Base-by-base conservation (phyloP, 2,888 invertebrate species). In the Gryllus longicercus region DNA sequence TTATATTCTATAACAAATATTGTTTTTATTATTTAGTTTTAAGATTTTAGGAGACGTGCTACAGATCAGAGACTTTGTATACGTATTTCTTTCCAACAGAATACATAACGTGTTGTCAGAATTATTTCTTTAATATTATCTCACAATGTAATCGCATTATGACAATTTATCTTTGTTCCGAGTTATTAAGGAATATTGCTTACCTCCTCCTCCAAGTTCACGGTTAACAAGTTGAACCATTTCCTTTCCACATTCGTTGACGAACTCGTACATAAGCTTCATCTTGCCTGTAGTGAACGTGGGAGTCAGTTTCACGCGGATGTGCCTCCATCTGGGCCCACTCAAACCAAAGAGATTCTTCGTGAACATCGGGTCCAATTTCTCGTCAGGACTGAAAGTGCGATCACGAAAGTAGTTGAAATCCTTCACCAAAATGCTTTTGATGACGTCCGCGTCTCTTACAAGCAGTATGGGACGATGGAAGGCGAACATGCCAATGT, bases 251-350 rank as follows among this genome's bases (percentile, higher is more conserved):
- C 81, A 81, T 2, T 79, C 74, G 50, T 81, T 38, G 11, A 81
- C 79, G 77, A 81, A n/a, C 14, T 49, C 25, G 77, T 75, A 81
- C 81, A 81, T 81, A 1, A 74, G 76, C 79, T 77, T 81, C 81
- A 81, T 81, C 77, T 81, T 81, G 1, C 81, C 81, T 0, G 81
- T 79, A 10, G 80, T 80, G 50, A 80, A 80, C 8, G 76, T 76
- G 0, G 80, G 79, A 1, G 80, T 74, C 50, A 81, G 21, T 12
- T 79, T 79, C 8, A 75, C 74, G 18, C 81, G 74, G 1, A 81
- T 16, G 74, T 79, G 79, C 18, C 74, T 77, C 81, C 81, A 79
- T 18, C 77, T 74, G 12, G 75, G 12, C 2, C 79, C 81, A 38
- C 76, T 78, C 50, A 79, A 10, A 2, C 51, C 49, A 23, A 79